These are phyloP conservation scores for Epiblema foenella DNA, from an alignment of 2,888 invertebrate genomes.

Conservation along the genomic window DNA sequence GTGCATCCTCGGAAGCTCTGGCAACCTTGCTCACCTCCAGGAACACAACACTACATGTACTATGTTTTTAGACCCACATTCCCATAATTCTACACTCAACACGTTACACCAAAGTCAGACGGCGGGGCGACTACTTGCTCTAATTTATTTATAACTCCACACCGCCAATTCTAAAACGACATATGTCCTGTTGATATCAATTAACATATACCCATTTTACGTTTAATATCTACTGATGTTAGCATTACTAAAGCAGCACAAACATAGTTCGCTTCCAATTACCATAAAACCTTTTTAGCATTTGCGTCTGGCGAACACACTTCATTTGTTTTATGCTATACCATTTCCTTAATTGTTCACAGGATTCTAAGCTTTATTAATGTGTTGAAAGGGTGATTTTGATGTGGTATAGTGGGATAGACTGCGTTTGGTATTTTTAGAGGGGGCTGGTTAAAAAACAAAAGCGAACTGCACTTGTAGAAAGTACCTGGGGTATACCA, in stretches of 20 bases:
- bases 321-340: neutral
- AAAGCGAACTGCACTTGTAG: conserved; percentile 1
- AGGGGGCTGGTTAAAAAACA: conserved; percentile 1
- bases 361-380: neutral
- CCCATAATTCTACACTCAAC: too few species aligned
- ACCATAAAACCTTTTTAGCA: neutral
- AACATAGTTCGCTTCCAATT: neutral
- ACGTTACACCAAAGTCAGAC: neutral
- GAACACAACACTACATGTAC: too few species aligned
- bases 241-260: neutral
- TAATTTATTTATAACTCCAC: conserved; percentile 14
- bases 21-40: too few species aligned
- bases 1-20: too few species aligned
- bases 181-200: neutral
- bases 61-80: too few species aligned
- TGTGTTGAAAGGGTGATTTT: neutral
- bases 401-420: neutral
- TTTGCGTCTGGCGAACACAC: conserved; percentile 9
- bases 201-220: neutral
- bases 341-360: neutral
- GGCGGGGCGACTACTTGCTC: conserved; percentile 16
- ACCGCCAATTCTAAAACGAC: neutral
- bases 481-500: neutral
- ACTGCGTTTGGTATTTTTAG: neutral
- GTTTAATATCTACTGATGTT: neutral